Conservation (phyloP, 1,140 invertebrate genomes). For the Batillaria attramentaria region DNA sequence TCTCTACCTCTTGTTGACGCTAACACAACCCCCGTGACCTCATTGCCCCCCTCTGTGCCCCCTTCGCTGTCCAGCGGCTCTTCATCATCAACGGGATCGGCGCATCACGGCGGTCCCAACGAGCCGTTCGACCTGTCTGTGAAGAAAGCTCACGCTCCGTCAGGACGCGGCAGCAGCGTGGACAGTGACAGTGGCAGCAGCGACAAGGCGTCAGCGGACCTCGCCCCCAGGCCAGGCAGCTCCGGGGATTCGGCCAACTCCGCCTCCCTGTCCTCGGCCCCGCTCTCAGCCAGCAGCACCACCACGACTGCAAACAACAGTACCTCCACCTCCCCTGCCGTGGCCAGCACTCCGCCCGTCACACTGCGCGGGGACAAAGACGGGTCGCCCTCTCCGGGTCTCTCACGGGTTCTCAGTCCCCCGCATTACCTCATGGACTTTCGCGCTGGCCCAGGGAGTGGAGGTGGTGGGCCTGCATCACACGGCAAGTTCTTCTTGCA, state of each 20-base stretch:
- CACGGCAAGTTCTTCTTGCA: not conserved
- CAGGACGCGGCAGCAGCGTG: not conserved
- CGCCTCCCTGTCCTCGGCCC: not conserved
- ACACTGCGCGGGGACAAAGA: not conserved
- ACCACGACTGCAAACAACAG: not conserved
- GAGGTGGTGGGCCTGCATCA: not conserved
- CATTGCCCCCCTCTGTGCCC: conserved; percentile 7
- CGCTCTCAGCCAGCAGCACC: not conserved
- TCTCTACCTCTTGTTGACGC: conserved; percentile 34
- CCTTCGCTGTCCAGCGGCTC: conserved; percentile 1
- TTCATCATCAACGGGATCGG: not conserved
- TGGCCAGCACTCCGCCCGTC: conserved; percentile 9
- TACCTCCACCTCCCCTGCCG: conserved; percentile 32
- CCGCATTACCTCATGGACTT: conserved; percentile 20
- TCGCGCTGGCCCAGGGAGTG: not conserved
- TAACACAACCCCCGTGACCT: conserved; percentile 7
- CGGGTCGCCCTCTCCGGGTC: not conserved
- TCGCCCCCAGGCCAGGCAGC: conserved; percentile 11
- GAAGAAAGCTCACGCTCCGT: conserved; percentile 24
- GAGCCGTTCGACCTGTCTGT: conserved; percentile 31
- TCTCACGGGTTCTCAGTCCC: not conserved
- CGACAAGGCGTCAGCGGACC: conserved; percentile 18
- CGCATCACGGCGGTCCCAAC: not conserved
- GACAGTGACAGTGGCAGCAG: conserved; percentile 2
- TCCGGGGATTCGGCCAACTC: not conserved